Conservation (phyloP, 2,113 vertebrate species). For the Sylvia atricapilla region DNA sequence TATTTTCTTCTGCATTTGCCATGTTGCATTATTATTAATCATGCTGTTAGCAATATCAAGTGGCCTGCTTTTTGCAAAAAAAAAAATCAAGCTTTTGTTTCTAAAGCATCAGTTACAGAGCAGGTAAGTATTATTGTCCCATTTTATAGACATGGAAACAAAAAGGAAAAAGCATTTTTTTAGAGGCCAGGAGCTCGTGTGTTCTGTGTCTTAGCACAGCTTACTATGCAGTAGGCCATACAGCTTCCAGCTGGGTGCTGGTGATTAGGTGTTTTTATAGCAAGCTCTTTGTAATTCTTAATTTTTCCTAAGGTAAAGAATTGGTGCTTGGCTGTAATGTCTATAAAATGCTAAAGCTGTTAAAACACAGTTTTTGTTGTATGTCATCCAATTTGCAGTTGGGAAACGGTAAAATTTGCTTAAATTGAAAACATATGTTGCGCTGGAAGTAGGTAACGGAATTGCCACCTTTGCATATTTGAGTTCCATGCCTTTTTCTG, state of each 20-base stretch:
- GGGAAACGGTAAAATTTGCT: slow-evolving; percentile 36
- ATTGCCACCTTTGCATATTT: slow-evolving; percentile 18
- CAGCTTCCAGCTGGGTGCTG: background rate
- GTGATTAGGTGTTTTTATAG: slow-evolving; percentile 44
- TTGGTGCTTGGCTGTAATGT: slow-evolving; percentile 2
- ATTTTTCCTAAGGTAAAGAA: slow-evolving; percentile 45
- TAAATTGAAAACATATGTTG: slow-evolving; percentile 43
- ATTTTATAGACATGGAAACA: background rate
- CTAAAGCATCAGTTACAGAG: background rate
- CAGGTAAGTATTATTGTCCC: background rate
- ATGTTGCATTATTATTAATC: background rate
- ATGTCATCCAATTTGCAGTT: slow-evolving; percentile 59
- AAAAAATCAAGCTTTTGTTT: background rate
- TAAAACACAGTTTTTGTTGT: slow-evolving; percentile 61
- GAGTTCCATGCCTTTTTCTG: background rate
- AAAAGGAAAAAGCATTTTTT: background rate
- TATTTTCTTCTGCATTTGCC: background rate
- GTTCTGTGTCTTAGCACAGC: background rate
- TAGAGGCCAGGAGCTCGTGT: background rate
- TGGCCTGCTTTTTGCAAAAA: background rate
- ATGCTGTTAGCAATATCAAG: background rate
- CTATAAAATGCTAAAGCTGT: slow-evolving; percentile 53
- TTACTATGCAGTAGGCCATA: background rate
- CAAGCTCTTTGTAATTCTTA: slow-evolving; percentile 24
- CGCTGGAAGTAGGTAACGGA: slow-evolving; percentile 3